Conservation (phyloP, 2,113 vertebrate genomes). For the Paratilapia polleni region DNA sequence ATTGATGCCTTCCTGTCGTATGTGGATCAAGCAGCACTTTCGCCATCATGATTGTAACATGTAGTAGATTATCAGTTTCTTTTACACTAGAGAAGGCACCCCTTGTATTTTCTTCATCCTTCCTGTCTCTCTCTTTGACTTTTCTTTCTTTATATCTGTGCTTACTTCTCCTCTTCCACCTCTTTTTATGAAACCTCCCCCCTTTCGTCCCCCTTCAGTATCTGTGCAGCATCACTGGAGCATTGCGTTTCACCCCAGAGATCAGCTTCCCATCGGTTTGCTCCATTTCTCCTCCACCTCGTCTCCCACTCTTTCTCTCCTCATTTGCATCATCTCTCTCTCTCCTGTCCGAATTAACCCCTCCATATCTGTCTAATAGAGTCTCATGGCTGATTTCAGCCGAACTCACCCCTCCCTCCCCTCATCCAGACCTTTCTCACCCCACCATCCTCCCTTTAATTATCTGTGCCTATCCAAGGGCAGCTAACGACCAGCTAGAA, state of each 20-base stretch:
- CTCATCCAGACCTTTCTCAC: conserved; percentile 17
- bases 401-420: neutral
- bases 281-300: conserved; percentile 33
- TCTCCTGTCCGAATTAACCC: conserved; percentile 44
- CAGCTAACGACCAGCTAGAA: conserved; percentile 79
- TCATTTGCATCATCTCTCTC: conserved; percentile 43
- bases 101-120: conserved; percentile 1
- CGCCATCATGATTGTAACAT: neutral
- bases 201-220: neutral
- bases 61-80: conserved; percentile 14
- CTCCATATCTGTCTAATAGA: conserved; percentile 2
- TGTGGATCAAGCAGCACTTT: neutral
- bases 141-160: neutral
- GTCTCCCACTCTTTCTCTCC: conserved; percentile 13
- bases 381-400: conserved; percentile 27
- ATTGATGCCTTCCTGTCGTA: neutral
- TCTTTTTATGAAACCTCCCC: neutral
- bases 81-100: neutral
- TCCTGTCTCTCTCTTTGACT: neutral
- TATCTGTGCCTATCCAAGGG: conserved; percentile 81
- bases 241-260: conserved; percentile 37
- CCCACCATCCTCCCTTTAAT: conserved; percentile 71
- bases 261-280: conserved; percentile 10
- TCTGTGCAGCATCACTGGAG: conserved; percentile 31
- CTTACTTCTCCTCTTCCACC: neutral